These are phyloP conservation scores for Atrina japonica DNA, from an alignment of 2,888 invertebrate species.

Conservation along the genomic window DNA sequence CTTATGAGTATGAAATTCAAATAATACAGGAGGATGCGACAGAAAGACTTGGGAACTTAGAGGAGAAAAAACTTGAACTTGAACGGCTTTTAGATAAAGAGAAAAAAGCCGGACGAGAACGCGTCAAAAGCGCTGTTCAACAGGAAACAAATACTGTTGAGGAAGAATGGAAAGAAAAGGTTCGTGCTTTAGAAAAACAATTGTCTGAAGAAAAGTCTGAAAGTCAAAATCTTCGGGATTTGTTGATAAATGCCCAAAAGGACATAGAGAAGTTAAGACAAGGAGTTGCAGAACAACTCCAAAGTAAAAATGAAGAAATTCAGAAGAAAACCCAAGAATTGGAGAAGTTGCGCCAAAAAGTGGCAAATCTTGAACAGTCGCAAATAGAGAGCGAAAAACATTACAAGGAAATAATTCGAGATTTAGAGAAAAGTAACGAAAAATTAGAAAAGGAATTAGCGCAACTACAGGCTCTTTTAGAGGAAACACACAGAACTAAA, in stretches of 20 bases:
- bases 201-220: conserved; percentile 73
- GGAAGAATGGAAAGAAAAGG: conserved; percentile 65
- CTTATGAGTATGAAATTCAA: conserved; percentile 76
- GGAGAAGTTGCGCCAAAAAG: conserved; percentile 59
- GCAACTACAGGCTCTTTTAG: conserved; percentile 67
- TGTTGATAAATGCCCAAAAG: conserved; percentile 74
- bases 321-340: conserved; percentile 64
- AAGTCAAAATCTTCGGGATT: conserved; percentile 72
- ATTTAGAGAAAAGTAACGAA: conserved; percentile 65
- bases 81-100: conserved; percentile 59
- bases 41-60: conserved; percentile 57
- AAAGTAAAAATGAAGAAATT: conserved; percentile 67
- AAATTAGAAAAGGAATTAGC: conserved; percentile 66
- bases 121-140: conserved; percentile 52
- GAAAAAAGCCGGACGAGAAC: conserved; percentile 48
- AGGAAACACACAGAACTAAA: conserved; percentile 66
- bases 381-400: conserved; percentile 62
- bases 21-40: conserved; percentile 72
- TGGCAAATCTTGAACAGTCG: conserved; percentile 63
- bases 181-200: conserved; percentile 62
- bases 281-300: conserved; percentile 62
- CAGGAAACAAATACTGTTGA: conserved; percentile 56
- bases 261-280: conserved; percentile 75
- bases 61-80: conserved; percentile 57
- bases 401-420: conserved; percentile 58